Evolutionary conservation across 1,140 invertebrate genomes (phyloP), one percentile per base, ranked within the genome.

Genomic region (Carcinoscorpius rotundicauda): DNA sequence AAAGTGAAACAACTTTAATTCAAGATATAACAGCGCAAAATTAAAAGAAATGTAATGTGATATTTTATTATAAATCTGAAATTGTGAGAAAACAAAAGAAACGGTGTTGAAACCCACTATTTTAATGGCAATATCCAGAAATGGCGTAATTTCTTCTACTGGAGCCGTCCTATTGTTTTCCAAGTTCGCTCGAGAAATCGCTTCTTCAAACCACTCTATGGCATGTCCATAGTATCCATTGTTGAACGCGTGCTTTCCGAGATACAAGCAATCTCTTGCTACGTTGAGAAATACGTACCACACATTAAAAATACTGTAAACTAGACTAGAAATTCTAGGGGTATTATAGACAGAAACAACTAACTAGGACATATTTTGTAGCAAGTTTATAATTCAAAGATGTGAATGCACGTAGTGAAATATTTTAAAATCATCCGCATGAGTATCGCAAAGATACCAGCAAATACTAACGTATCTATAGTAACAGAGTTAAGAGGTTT

Each of bases 141-240:
- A 76, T 2, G 73, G 63, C 8, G 63, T 68, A 6, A 78, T 73
- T 52, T 75, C 71, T 5, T 75, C 69, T 11, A 74, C 71, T 48
- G 71, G 68, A n/a, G 76, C 71, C 1, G 75, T 78, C 50, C 48
- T 52, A 66, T 78, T 77, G 5, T 70, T 66, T 64, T 76, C 76
- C 1, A 62, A 52, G 1, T 69, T 69, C 0, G 76, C 75, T 56
- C 75, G 65, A 6, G 58, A 62, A 49, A 74, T 71, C 5, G 78
- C 75, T 62, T 76, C 70, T 62, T 78, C 73, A 61, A 79, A 72
- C 78, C 78, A 80, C 65, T 78, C 72, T 6, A 80, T 70, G 4
- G 77, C 76, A 55, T 74, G 73, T 51, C 76, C 74, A 66, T 75
- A 76, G 64, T 76, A 74, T 9, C 76, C 78, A 58, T 74, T 72